Evolutionary conservation across 2,888 invertebrate genomes (phyloP).

Genomic region (Physocephala rufipes): DNA sequence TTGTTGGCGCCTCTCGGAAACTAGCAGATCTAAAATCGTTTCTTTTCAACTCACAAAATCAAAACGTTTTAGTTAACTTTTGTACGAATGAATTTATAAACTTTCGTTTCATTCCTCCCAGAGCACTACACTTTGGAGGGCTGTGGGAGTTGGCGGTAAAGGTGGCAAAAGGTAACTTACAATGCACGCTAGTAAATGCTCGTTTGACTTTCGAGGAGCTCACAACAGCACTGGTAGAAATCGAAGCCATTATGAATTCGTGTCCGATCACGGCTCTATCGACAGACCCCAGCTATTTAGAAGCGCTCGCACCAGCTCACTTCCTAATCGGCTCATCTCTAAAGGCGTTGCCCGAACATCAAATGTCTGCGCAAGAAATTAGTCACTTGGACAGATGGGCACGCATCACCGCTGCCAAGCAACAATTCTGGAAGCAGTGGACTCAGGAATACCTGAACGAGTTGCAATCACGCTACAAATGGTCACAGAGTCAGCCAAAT

Average conservation of each 20-base stretch:
- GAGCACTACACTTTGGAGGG: conserved; percentile 31
- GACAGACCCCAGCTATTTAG: conserved; percentile 37
- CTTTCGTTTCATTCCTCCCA: conserved; percentile 30
- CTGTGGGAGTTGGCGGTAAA: conserved; percentile 33
- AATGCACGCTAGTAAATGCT: conserved; percentile 31
- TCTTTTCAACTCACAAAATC: too few species aligned
- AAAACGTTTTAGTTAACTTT: too few species aligned
- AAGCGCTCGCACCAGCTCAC: conserved; percentile 39
- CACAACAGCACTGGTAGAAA: conserved; percentile 38
- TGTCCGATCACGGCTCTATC: conserved; percentile 39
- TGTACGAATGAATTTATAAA: conserved; percentile 31
- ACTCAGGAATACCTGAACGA: conserved; percentile 24
- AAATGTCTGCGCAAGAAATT: background rate
- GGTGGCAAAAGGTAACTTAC: conserved; percentile 31
- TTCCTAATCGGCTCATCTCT: conserved; percentile 37
- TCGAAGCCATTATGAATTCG: conserved; percentile 39
- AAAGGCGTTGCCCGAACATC: conserved; percentile 28
- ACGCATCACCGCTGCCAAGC: conserved; percentile 27
- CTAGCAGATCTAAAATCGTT: too few species aligned
- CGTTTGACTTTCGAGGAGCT: conserved; percentile 29
- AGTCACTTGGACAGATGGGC: conserved; percentile 21
- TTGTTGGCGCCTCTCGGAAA: too few species aligned
- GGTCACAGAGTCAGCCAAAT: conserved; percentile 6
- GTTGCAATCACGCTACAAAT: conserved; percentile 22
- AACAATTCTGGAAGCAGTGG: conserved; percentile 31